Evolutionary conservation across 1,140 invertebrate species (phyloP).

Genomic region (Seison nebaliae): DNA sequence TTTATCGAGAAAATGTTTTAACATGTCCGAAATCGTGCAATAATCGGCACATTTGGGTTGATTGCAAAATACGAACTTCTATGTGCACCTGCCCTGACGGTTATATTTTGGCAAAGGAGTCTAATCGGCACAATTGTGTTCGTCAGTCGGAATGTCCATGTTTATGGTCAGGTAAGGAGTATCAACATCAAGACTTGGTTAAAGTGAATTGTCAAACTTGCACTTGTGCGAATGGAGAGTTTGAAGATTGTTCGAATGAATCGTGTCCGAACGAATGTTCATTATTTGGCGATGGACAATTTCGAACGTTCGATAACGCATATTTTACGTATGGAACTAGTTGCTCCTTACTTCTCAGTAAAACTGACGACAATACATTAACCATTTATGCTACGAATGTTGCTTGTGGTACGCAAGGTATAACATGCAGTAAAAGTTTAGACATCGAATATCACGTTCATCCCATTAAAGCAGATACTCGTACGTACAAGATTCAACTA

Average conservation of each 20-base stretch:
- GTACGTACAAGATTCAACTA: too few relatives aligned
- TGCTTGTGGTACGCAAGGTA: constrained; percentile 52
- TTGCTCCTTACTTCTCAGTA: constrained; percentile 54
- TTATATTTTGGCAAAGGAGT: constrained; percentile 11
- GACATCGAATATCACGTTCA: constrained; percentile 37
- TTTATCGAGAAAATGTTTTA: constrained; percentile 44
- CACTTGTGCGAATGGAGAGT: too few relatives aligned
- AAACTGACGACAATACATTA: constrained; percentile 24
- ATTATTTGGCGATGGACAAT: constrained; percentile 38
- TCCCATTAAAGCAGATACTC: too few relatives aligned
- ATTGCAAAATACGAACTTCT: constrained; percentile 15
- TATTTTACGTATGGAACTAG: constrained; percentile 55
- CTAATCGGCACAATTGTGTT: constrained; percentile 5
- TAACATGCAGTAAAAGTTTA: constrained; percentile 56
- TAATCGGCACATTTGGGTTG: constrained; percentile 1
- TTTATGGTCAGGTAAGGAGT: constrained; percentile 2
- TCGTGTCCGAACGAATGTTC: constrained; percentile 31
- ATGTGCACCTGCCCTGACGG: constrained; percentile 15
- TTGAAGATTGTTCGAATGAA: constrained; percentile 24
- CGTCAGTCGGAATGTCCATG: constrained; percentile 3
- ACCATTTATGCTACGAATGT: constrained; percentile 37
- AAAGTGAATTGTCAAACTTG: constrained; percentile 12
- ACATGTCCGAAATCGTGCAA: constrained; percentile 45
- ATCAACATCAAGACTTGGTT: constrained; percentile 1
- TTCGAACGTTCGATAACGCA: constrained; percentile 54